Evolutionary conservation across 1,140 invertebrate genomes (phyloP).

Genomic region (Saccostrea echinata): DNA sequence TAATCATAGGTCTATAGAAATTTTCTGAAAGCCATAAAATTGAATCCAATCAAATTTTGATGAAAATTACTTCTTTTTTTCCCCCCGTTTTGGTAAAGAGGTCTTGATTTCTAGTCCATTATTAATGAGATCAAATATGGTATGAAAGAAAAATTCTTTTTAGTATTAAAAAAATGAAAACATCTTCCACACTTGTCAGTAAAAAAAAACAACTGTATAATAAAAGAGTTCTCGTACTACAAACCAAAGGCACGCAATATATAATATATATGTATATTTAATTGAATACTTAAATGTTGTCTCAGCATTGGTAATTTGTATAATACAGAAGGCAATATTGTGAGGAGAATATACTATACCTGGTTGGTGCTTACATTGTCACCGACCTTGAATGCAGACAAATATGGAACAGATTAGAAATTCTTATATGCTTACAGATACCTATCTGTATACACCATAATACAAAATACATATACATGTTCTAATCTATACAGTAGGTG

Average conservation of each 20-base stretch:
- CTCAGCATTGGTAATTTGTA: constrained; percentile 35
- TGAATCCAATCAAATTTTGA: neutral
- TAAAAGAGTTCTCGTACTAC: constrained; percentile 41
- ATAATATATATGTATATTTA: constrained; percentile 31
- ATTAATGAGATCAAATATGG: neutral
- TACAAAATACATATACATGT: constrained; percentile 7
- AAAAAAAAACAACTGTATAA: constrained; percentile 31
- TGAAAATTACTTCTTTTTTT: neutral
- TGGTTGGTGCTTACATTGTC: constrained; percentile 33
- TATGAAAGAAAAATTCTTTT: constrained; percentile 19
- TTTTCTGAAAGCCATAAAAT: neutral
- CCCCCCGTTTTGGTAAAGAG: neutral
- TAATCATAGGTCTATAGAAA: neutral
- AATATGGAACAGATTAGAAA: constrained; percentile 37
- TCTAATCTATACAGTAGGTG: neutral
- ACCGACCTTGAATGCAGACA: constrained; percentile 43
- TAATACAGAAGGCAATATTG: constrained; percentile 35
- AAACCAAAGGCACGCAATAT: constrained; percentile 43
- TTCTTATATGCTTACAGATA: neutral
- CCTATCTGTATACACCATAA: constrained; percentile 3
- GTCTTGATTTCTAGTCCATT: neutral
- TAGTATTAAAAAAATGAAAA: constrained; percentile 37
- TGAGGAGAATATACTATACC: constrained; percentile 27
- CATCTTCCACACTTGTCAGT: constrained; percentile 35
- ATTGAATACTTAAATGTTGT: neutral